phyloP scores from a whole-genome alignment of 2,113 vertebrate genomes.

The Brachionichthys hirsutus region DNA sequence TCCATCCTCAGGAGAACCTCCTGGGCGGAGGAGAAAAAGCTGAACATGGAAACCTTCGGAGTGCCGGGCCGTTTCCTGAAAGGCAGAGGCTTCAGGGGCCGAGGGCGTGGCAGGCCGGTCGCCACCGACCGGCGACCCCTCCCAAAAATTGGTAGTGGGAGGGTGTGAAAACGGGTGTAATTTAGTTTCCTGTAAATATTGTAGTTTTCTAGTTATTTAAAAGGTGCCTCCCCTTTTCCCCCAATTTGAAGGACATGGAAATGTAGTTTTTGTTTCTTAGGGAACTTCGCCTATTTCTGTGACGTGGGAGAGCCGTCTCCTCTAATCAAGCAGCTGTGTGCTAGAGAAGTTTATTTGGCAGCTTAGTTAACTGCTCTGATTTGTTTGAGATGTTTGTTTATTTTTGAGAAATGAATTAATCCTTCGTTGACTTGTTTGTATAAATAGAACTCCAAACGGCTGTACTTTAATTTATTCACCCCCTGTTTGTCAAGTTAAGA shows the following conservation, averaged over 20 bases:
- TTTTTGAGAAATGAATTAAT: background rate
- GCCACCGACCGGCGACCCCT: slow-evolving; percentile 74
- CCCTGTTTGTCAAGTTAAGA: slow-evolving; percentile 25
- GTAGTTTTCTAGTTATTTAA: slow-evolving; percentile 60
- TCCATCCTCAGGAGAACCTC: slow-evolving; percentile 85
- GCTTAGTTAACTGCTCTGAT: slow-evolving; percentile 18
- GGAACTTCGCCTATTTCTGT: slow-evolving; percentile 16
- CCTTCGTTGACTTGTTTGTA: slow-evolving; percentile 12
- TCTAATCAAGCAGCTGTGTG: slow-evolving; percentile 43
- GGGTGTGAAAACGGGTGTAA: slow-evolving; percentile 69
- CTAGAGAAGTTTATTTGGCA: slow-evolving; percentile 7
- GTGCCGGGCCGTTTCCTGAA: slow-evolving; percentile 90
- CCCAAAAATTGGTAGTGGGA: slow-evolving; percentile 85
- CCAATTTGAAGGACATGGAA: slow-evolving; percentile 9
- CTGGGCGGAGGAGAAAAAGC: slow-evolving; percentile 95
- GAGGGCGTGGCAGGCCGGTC: slow-evolving; percentile 83
- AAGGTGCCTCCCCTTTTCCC: slow-evolving; percentile 34
- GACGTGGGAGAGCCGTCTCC: slow-evolving; percentile 42
- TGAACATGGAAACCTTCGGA: slow-evolving; percentile 96
- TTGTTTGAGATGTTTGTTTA: slow-evolving; percentile 13
- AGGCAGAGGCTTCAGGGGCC: slow-evolving; percentile 87
- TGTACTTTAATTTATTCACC: slow-evolving; percentile 6
- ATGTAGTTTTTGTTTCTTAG: background rate
- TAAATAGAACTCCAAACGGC: slow-evolving; percentile 18
- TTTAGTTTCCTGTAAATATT: slow-evolving; percentile 59